These are phyloP conservation scores for Perizoma flavofasciatum DNA, from an alignment of 2,888 invertebrate species.

Conservation along the genomic window DNA sequence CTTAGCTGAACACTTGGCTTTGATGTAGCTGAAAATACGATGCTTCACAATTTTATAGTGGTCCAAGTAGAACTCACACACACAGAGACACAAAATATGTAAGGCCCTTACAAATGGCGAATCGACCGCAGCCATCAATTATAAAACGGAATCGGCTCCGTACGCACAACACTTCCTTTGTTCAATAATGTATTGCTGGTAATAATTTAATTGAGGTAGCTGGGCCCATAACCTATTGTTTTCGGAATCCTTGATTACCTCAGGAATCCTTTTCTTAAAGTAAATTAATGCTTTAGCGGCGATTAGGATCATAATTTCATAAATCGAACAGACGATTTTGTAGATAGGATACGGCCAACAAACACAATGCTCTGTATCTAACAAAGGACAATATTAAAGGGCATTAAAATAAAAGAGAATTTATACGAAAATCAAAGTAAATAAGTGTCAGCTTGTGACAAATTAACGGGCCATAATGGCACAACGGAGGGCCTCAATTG, in stretches of 20 bases:
- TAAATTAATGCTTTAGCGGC: background rate
- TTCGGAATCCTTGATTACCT: conserved; percentile 17
- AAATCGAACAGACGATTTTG: too few species aligned
- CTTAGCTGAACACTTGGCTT: too few species aligned
- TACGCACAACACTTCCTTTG: conserved; percentile 53
- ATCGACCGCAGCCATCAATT: conserved; percentile 78
- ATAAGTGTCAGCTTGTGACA: conserved; percentile 43
- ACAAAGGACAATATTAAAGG: conserved; percentile 12
- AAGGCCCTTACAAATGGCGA: conserved; percentile 78
- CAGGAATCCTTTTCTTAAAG: conserved; percentile 1
- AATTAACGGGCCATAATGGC: conserved; percentile 45
- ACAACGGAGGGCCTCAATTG: conserved; percentile 35
- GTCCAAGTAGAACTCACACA: conserved; percentile 16
- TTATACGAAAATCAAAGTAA: conserved; percentile 44
- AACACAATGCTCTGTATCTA: too few species aligned
- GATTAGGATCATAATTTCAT: background rate
- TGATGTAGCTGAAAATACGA: too few species aligned
- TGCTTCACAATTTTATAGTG: background rate
- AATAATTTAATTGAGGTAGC: conserved; percentile 56
- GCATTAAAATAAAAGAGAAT: conserved; percentile 32
- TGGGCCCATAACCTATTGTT: conserved; percentile 31
- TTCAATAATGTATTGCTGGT: conserved; percentile 56
- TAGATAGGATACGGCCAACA: too few species aligned
- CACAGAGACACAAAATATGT: conserved; percentile 73
- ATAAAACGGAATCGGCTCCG: conserved; percentile 72